phyloP scores from a whole-genome alignment of 2,113 vertebrate genomes.

The Platycercus adscitus region DNA sequence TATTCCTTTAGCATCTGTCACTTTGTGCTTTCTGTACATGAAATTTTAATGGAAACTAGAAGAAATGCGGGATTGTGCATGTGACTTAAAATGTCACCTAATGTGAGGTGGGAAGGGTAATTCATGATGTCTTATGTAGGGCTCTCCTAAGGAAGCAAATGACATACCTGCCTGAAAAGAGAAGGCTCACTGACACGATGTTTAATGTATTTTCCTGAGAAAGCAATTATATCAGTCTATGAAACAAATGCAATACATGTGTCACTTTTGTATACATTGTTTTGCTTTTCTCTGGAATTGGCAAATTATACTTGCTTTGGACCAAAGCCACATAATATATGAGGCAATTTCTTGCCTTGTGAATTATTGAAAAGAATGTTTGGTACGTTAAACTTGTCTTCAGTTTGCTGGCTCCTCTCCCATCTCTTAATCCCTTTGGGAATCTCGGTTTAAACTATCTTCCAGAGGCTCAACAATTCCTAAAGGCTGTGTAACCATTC shows the following conservation, averaged over 20 bases:
- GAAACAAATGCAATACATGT: not conserved
- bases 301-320: conserved; percentile 38
- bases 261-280: not conserved
- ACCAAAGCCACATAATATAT: conserved; percentile 14
- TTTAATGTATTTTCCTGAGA: not conserved
- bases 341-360: conserved; percentile 56
- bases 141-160: not conserved
- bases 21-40: not conserved
- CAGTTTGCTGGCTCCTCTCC: not conserved
- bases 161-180: not conserved
- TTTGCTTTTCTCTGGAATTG: conserved; percentile 20
- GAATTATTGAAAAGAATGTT: conserved; percentile 35
- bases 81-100: not conserved
- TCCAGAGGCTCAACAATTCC: not conserved
- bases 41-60: not conserved
- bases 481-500: not conserved
- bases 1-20: not conserved
- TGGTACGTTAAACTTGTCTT: not conserved
- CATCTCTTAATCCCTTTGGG: conserved; percentile 29
- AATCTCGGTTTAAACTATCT: not conserved
- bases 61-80: not conserved
- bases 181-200: not conserved
- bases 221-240: not conserved
- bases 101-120: not conserved
- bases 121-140: not conserved